Conservation (phyloP, 92 coral and sea anemone species). For the Palythoa grandiflora region DNA sequence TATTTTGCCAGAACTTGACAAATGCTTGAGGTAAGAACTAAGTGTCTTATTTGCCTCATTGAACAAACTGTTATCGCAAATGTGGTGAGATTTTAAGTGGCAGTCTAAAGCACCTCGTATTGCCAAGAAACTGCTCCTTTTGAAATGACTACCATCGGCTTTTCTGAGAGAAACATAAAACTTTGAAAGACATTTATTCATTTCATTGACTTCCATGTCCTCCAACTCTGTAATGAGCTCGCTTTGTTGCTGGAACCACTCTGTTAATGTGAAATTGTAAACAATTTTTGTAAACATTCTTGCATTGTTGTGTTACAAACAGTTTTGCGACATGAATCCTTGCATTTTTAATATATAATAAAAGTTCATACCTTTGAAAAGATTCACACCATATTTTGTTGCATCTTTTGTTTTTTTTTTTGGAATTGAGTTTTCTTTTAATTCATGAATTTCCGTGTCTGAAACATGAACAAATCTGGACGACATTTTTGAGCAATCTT, state of each 20-base stretch:
- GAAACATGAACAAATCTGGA: too few species aligned
- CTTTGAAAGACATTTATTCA: slow-evolving; percentile 17
- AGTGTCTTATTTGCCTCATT: slow-evolving; percentile 52
- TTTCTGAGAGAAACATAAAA: not conserved
- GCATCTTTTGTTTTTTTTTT: too few species aligned
- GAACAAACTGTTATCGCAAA: slow-evolving; percentile 45
- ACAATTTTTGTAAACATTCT: not conserved
- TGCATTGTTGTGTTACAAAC: too few species aligned
- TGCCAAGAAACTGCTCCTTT: slow-evolving; percentile 21
- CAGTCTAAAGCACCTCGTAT: slow-evolving; percentile 46
- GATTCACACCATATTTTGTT: too few species aligned
- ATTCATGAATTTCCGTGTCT: too few species aligned
- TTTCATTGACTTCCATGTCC: slow-evolving; percentile 10
- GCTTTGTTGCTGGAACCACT: too few species aligned
- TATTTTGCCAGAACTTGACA: slow-evolving; percentile 30
- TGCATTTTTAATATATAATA: not conserved
- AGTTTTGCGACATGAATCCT: too few species aligned
- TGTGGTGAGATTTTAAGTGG: slow-evolving; percentile 46
- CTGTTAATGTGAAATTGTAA: not conserved
- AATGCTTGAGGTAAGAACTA: slow-evolving; percentile 48
- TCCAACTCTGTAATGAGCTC: not conserved
- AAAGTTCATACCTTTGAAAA: not conserved
- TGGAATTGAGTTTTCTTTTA: too few species aligned
- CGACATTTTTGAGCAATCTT: too few species aligned
- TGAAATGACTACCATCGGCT: not conserved